Base-by-base conservation (phyloP, 2,797 vertebrate genomes). In the Melanotaenia parkinsoni region DNA sequence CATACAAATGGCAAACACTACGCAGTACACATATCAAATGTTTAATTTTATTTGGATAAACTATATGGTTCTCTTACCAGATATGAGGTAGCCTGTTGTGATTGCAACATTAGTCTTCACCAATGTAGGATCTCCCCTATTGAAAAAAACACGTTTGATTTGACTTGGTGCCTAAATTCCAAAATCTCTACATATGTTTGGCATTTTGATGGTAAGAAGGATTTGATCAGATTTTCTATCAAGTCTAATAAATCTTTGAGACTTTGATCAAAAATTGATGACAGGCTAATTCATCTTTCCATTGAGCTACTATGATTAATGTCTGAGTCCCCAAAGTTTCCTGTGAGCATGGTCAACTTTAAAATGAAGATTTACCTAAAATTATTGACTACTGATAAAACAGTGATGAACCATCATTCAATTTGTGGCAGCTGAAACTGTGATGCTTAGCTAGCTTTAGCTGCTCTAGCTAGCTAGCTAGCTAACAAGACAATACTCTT, bases 1-100 rank as follows among this genome's bases (percentile, higher is more conserved):
- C 2, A 16, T 57, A 20, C 43, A 50, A 33, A 14, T 32, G 5
- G 32, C 13, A 0, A 20, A 32, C 28, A n/a, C 16, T 5, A 38
- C 22, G 12, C 4, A 33, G 10, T 4, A 50, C 16, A 16, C 32
- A 6, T 22, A 40, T 8, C 30, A 18, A 8, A 20, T 18, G 24
- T 16, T 60, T 53, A 0, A 51, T 38, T 40, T 61, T 62, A 59
- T 20, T 5, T 18, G 0, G 7, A 0, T 58, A 28, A 65, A 63
- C 22, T 59, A 14, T 4, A 26, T 3, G 30, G 60, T 63, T 73
- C 30, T 76, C 92, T 96, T 95, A 99, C 98, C 98, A 91, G 97
- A 99, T 95, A 99, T 95, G 96, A 99, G 97, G 97, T 99, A 99
- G 96, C 98, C 98, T 94, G 97, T 95, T 90, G 97, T 96, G 92